phyloP scores from a whole-genome alignment of 2,113 vertebrate species.

The Neotoma lepida region DNA sequence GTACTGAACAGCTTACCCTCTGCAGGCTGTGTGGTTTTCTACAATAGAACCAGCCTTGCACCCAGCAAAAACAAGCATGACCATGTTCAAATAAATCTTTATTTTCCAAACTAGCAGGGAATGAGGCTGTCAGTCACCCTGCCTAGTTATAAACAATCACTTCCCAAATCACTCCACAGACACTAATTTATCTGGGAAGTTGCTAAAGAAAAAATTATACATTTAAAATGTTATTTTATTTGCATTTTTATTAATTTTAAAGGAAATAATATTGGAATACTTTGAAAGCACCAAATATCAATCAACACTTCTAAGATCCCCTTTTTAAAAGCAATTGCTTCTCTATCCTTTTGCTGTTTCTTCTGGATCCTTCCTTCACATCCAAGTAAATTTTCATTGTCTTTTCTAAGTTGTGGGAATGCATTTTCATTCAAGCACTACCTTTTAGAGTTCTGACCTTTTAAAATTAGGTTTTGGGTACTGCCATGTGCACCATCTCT shows the following conservation, averaged over 20 bases:
- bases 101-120: background rate
- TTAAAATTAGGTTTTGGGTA: background rate
- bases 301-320: background rate
- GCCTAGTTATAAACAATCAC: background rate
- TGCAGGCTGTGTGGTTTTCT: background rate
- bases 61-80: background rate
- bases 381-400: background rate
- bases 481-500: background rate
- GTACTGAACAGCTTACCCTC: slow-evolving; percentile 2
- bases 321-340: background rate
- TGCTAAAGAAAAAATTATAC: background rate
- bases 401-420: background rate
- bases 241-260: background rate
- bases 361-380: background rate
- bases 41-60: background rate
- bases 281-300: background rate
- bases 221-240: background rate
- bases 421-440: background rate
- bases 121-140: background rate
- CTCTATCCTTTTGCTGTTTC: background rate
- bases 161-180: background rate
- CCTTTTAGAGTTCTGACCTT: background rate
- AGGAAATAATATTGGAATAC: background rate
- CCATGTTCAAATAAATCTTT: background rate
- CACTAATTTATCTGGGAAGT: background rate